phyloP scores from a whole-genome alignment of 2,113 vertebrate genomes.

The Cyanistes caeruleus region DNA sequence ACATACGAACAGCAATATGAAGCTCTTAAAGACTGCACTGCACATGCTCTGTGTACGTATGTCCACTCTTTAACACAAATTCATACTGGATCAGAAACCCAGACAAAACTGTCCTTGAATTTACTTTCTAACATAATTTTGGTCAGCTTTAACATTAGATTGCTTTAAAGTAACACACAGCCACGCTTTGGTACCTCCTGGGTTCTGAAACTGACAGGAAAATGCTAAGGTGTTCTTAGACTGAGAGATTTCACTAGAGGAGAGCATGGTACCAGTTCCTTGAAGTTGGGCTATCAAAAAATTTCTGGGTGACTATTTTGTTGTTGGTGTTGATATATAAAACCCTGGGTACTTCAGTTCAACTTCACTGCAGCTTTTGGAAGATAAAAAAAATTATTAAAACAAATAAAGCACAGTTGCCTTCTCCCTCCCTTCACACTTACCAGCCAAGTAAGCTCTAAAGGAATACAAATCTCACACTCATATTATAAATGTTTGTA shows the following conservation, averaged over 20 bases:
- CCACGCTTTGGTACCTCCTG: neutral
- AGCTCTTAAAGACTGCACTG: neutral
- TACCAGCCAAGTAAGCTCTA: neutral
- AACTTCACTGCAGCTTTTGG: neutral
- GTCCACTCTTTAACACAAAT: neutral
- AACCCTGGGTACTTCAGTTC: neutral
- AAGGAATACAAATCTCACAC: neutral
- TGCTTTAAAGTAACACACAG: neutral
- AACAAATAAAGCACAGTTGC: neutral
- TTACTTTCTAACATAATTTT: neutral
- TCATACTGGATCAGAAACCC: neutral
- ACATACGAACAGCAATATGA: neutral
- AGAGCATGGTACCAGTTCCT: neutral
- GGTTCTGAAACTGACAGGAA: neutral
- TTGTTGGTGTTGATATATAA: neutral
- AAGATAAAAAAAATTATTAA: neutral
- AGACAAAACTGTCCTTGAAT: neutral
- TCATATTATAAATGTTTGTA: neutral
- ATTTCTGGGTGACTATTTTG: neutral
- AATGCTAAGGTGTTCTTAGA: neutral
- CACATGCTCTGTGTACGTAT: fast-evolving
- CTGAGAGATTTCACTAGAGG: neutral
- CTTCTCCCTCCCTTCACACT: neutral
- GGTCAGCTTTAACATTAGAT: neutral
- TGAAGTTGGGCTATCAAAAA: neutral